Base-by-base conservation (phyloP, 2,888 invertebrate species). In the Ophraella communa region DNA sequence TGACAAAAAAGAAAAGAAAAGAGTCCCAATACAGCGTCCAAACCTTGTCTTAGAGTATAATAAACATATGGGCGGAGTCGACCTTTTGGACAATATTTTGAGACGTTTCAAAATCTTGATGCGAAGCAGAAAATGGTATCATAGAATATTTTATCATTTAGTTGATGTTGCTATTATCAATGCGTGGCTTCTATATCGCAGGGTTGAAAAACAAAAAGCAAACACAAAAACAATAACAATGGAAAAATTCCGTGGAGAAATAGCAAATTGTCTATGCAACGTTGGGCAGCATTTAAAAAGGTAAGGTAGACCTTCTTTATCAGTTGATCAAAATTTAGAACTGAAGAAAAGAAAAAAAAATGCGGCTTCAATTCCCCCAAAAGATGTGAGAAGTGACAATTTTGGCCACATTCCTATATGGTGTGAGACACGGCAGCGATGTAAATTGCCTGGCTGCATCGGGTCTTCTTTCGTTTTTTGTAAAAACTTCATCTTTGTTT, bases 1-100 rank as follows among this genome's bases (percentile, higher is more conserved):
- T 54, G 42, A 54, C 20, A 23, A 51, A 51, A 51, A 3, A 24
- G 24, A 51, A 49, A 23, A 49, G 49, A 49, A 49, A 49, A 49
- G 23, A n/a, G 23, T 51, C 24, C 23, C 51, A 51, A 24, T 51
- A 51, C 24, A 51, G 23, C 24, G 20, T 18, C 45, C 18, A 18
- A 45, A 45, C 14, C n/a, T 33, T 11, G 33, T 33, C 1, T 18
- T 18, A 8, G 45, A 45, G 18, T 51, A 51, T 24, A 51, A 51
- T 54, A 23, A 21, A 3, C 54, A 35, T 21, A 35, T 54, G 35
- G 54, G 42, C 20, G 54, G 54, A 20, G 54, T 54, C 18, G 54
- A 54, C 14, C 54, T 54, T 35, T 33, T 33, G 11, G 30, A 33
- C 11, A 11, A 8, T 33, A 33, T 11, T 33, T 11, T 33, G 3